Evolutionary conservation across 2,888 invertebrate species (phyloP), one percentile per base, ranked within the genome.

Genomic region (Epinotia ramella): DNA sequence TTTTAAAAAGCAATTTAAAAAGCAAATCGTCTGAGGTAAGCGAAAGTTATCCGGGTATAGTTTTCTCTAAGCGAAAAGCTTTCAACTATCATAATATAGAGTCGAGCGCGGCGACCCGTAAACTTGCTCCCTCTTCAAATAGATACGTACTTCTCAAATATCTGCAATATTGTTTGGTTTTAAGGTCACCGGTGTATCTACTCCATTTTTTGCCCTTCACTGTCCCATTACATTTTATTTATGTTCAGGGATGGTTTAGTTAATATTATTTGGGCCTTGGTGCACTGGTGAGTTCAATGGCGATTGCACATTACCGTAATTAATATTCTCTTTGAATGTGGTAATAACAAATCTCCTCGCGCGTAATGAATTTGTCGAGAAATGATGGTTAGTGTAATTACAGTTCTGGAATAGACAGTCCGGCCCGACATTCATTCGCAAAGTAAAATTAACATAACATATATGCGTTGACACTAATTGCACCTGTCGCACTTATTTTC

Each of bases 51-150:
- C 83, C 85, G 84, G 85, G 81, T 82, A 85, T 84, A 71, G 71
- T 85, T 83, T 86, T 81, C 82, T 84, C 84, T 80, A 81, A 81
- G 83, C 81, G 81, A 82, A 83, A 85, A 83, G 82, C 84, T 87
- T 87, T 84, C 81, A 81, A 81, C 80, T 78, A 80, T 81, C 81
- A 82, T 80, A 80, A 78, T 80, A 71, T 71, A 77, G 81, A 85
- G 82, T 81, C 84, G 84, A 79, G 86, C 78, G 86, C 88, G 80
- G 82, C 86, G 87, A 88, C 88, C 88, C 85, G 85, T 83, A 86
- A 88, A 85, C 83, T 82, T 80, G 80, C 83, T 84, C 83, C 80
- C 84, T 83, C 85, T 87, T 84, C 83, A 84, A 84, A 86, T 83
- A 84, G 82, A 84, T 82, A 84, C 81, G 82, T 80, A 80, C 79